Percentiles rank a stretch among this genome's conserved stretches.
phyloP scores from a whole-genome alignment of 2,888 invertebrate genomes.

The Trichopria drosophilae region DNA sequence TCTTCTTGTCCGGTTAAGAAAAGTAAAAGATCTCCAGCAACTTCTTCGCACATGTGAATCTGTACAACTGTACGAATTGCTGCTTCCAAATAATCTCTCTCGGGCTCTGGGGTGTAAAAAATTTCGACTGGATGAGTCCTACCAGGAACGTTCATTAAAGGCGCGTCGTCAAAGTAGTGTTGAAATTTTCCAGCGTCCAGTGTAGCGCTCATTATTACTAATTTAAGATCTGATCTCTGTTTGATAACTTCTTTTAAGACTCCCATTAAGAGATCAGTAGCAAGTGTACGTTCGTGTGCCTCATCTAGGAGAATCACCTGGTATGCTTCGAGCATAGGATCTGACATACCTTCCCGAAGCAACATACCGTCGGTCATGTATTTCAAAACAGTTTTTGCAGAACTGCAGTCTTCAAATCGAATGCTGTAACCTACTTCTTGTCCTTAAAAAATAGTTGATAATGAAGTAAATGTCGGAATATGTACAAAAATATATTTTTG shows the following conservation, averaged over 20 bases:
- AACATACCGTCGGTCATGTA: constrained; percentile 99
- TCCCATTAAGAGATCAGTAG: constrained; percentile 99
- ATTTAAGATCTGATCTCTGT: constrained; percentile 88
- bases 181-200: constrained; percentile 99
- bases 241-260: constrained; percentile 95
- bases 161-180: constrained; percentile 97
- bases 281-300: constrained; percentile 97
- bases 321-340: constrained; percentile 95
- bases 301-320: constrained; percentile 96
- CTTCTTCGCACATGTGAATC: constrained; percentile 95
- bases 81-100: constrained; percentile 96
- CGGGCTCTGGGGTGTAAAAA: constrained; percentile 98
- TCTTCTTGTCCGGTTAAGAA: constrained; percentile 91
- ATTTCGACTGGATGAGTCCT: constrained; percentile 95
- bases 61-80: constrained; percentile 96
- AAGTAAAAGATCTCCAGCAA: constrained; percentile 87
- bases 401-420: constrained; percentile 98
- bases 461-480: too few relatives aligned
- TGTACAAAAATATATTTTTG: too few relatives aligned
- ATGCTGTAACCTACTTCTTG: constrained; percentile 96
- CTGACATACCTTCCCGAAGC: constrained; percentile 97
- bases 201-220: constrained; percentile 99
- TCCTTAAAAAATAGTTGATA: constrained; percentile 57
- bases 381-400: constrained; percentile 89
- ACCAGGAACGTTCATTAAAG: constrained; percentile 97